Percentiles rank a stretch among this genome's conserved stretches.
Evolutionary conservation across 1,140 invertebrate genomes (phyloP).

Genomic region (Apolygus lucorum): DNA sequence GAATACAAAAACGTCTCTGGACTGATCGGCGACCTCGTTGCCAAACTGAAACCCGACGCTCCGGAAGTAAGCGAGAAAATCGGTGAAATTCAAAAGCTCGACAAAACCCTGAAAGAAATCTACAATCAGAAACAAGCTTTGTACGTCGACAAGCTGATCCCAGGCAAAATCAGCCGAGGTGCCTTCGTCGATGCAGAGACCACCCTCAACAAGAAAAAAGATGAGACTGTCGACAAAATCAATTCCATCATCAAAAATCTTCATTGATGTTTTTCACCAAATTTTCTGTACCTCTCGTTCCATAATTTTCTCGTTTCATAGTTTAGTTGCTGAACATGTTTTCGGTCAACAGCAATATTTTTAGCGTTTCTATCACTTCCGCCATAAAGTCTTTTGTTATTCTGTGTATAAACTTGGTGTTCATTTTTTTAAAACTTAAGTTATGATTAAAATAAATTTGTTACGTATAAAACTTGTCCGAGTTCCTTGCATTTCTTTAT

Average conservation of each 20-base stretch:
- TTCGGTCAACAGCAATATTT: too few species aligned
- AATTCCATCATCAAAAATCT: constrained; percentile 48
- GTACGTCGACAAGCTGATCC: constrained; percentile 56
- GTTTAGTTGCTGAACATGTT: too few species aligned
- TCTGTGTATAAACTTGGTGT: too few species aligned
- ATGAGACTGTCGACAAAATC: constrained; percentile 57
- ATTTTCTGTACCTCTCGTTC: too few species aligned
- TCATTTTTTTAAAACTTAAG: too few species aligned
- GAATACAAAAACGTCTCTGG: constrained; percentile 55
- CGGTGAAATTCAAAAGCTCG: constrained; percentile 52
- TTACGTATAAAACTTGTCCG: too few species aligned
- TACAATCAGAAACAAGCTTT: constrained; percentile 46
- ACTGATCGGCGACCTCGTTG: constrained; percentile 47
- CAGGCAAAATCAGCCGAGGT: constrained; percentile 54
- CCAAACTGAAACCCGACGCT: constrained; percentile 53
- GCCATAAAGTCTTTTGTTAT: too few species aligned
- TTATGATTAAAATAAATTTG: too few species aligned
- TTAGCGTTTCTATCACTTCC: too few species aligned
- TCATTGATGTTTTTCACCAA: too few species aligned
- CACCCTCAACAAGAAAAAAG: constrained; percentile 50
- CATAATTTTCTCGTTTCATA: too few species aligned
- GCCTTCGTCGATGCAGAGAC: constrained; percentile 56
- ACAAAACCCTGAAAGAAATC: constrained; percentile 45
- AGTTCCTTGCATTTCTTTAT: too few species aligned
- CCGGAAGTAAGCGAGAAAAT: constrained; percentile 56